These are phyloP conservation scores for Paguma larvata DNA, from an alignment of 2,797 vertebrate genomes.

Conservation along the genomic window DNA sequence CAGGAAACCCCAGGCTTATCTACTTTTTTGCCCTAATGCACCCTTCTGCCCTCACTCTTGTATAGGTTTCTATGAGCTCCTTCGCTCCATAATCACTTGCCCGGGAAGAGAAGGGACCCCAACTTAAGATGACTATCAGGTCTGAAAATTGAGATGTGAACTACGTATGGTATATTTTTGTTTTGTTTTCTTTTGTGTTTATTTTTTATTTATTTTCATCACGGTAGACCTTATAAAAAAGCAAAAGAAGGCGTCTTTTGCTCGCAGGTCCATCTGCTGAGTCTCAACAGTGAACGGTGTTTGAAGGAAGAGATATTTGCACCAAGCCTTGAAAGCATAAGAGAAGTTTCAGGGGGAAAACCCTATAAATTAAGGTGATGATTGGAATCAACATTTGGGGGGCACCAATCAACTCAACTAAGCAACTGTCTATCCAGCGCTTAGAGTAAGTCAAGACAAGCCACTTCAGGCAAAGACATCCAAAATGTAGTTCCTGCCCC, in stretches of 20 bases:
- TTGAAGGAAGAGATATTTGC: background rate
- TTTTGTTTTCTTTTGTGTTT: background rate
- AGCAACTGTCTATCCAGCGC: background rate
- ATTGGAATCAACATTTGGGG: background rate
- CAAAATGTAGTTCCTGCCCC: background rate
- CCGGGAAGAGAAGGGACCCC: background rate
- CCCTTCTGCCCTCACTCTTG: background rate
- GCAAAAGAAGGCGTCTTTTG: background rate
- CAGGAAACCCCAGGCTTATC: background rate
- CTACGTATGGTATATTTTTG: background rate
- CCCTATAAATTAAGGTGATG: background rate
- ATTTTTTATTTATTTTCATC: background rate
- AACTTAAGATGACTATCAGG: background rate
- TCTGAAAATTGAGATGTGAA: background rate
- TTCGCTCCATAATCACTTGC: background rate
- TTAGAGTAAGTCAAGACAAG: background rate
- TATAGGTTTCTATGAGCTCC: background rate
- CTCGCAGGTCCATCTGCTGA: background rate
- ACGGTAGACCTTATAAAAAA: no score
- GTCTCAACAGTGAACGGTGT: background rate
- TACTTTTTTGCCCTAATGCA: background rate
- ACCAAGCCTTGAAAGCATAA: background rate
- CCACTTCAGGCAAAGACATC: background rate
- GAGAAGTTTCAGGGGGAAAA: background rate
- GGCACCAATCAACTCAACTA: background rate